Evolutionary conservation across 2,113 vertebrate species (phyloP).

Genomic region (Tragelaphus strepsiceros): DNA sequence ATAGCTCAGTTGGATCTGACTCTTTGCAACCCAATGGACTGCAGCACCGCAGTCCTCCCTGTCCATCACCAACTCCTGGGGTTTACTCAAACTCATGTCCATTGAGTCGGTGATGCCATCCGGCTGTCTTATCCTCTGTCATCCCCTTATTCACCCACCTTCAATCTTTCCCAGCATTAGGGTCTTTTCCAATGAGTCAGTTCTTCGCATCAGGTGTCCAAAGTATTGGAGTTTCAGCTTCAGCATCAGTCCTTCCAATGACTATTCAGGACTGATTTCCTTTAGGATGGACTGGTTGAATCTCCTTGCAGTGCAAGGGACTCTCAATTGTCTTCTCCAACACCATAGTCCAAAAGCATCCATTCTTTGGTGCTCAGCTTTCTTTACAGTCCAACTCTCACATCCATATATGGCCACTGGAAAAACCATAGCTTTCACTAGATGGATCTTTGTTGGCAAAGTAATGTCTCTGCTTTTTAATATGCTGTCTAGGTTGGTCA

Average conservation of each 20-base stretch:
- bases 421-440: background rate
- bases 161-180: background rate
- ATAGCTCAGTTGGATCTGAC: background rate
- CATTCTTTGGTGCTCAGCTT: background rate
- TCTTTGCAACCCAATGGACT: background rate
- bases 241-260: background rate
- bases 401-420: background rate
- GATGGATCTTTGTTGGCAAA: background rate
- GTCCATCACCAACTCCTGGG: background rate
- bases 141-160: fast-evolving
- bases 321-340: background rate
- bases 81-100: background rate
- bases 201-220: background rate
- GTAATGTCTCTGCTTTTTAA: background rate
- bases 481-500: background rate
- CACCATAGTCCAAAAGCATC: background rate
- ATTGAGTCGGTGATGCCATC: background rate
- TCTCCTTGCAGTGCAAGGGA: background rate
- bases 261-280: background rate
- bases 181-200: background rate
- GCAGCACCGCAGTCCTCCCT: background rate
- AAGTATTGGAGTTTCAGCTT: background rate
- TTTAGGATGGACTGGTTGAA: background rate
- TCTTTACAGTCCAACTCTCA: background rate
- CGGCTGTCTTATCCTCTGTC: background rate